Evolutionary conservation across 2,113 vertebrate species (phyloP).

Genomic region (Sporophila hypoxantha): DNA sequence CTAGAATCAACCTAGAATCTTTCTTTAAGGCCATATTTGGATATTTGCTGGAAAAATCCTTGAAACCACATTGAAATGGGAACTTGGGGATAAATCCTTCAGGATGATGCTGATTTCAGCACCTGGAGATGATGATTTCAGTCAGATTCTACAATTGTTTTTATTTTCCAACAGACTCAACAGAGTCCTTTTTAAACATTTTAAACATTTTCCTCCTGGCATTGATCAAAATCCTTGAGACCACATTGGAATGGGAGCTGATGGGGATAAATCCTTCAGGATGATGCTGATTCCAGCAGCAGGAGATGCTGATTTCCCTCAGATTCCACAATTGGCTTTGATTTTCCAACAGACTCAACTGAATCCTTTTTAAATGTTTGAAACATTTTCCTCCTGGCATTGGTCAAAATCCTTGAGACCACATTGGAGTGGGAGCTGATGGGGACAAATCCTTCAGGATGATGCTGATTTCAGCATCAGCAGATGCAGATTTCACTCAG

Average conservation of each 20-base stretch:
- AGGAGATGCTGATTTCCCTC: too few species aligned
- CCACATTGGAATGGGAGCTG: too few species aligned
- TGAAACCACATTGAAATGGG: rapidly evolving
- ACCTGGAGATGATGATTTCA: not conserved
- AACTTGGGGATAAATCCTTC: not conserved
- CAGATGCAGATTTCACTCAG: not conserved
- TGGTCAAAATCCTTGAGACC: not conserved
- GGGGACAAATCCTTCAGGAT: not conserved
- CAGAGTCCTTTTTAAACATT: not conserved
- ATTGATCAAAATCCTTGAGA: not conserved
- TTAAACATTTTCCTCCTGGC: not conserved
- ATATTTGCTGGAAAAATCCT: not conserved
- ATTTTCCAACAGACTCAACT: too few species aligned
- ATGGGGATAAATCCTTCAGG: too few species aligned
- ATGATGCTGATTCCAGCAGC: too few species aligned
- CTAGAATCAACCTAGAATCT: not conserved
- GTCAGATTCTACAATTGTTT: not conserved
- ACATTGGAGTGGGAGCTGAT: rapidly evolving
- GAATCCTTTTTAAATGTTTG: too few species aligned
- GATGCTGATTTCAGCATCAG: not conserved
- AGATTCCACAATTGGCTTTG: too few species aligned
- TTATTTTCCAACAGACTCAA: not conserved
- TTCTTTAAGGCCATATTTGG: not conserved
- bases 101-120: too few species aligned
- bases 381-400: too few species aligned